A percentile compares a stretch with the other conserved stretches of the same genome.
phyloP scores from a whole-genome alignment of 2,113 vertebrate genomes.

The Vicugna pacos region DNA sequence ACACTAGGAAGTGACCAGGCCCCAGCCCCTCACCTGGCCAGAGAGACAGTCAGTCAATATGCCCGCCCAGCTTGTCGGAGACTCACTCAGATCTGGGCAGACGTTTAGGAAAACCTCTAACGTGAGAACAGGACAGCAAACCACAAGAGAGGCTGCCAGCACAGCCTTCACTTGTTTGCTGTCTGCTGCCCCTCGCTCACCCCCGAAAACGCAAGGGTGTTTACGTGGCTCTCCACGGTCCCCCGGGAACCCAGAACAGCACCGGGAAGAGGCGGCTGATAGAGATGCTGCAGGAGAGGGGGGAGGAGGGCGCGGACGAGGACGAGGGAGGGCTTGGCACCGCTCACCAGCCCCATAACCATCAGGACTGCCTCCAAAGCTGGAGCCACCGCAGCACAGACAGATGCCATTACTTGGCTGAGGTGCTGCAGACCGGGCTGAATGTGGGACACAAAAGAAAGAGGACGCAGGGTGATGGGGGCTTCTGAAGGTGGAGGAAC shows the following conservation, averaged over 20 bases:
- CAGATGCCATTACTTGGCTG: fast-evolving
- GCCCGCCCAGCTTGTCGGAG: not conserved
- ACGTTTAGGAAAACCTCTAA: not conserved
- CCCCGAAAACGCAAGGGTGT: fast-evolving
- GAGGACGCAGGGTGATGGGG: not conserved
- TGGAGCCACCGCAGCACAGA: fast-evolving
- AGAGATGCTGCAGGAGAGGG: fast-evolving
- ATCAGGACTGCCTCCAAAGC: not conserved
- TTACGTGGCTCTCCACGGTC: not conserved
- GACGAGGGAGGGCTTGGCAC: not conserved
- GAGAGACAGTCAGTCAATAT: too few species aligned
- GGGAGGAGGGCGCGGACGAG: not conserved
- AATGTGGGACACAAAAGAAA: fast-evolving
- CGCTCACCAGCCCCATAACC: fast-evolving
- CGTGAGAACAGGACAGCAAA: too few species aligned
- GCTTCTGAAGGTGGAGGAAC: not conserved
- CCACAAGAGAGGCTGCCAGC: fast-evolving
- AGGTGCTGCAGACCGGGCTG: fast-evolving
- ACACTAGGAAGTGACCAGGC: too few species aligned
- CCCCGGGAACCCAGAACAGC: fast-evolving
- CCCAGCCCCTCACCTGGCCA: not conserved
- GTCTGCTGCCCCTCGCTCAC: not conserved
- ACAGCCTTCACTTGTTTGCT: not conserved
- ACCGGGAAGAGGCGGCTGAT: fast-evolving
- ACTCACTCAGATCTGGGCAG: fast-evolving